Conservation (phyloP, 2,113 vertebrate genomes). For the Mus spicilegus region DNA sequence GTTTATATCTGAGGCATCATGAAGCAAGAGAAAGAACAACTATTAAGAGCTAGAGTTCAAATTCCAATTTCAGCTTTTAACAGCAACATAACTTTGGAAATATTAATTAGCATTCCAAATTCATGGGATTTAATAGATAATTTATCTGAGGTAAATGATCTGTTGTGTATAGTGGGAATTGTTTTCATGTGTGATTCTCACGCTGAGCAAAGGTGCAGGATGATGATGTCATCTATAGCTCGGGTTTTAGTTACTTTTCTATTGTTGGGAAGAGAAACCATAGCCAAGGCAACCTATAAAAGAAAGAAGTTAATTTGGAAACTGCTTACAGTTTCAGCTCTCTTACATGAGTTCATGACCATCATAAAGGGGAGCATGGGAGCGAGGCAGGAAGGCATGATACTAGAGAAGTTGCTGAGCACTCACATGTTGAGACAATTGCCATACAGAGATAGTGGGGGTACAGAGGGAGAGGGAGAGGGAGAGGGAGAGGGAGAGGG, state of each 20-base stretch:
- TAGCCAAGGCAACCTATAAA: not conserved
- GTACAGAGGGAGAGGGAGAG: not conserved
- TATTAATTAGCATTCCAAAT: slow-evolving; percentile 16
- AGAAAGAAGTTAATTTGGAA: not conserved
- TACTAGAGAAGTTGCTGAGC: not conserved
- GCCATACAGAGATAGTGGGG: not conserved
- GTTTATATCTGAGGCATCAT: not conserved
- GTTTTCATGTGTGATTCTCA: slow-evolving; percentile 36
- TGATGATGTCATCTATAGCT: not conserved
- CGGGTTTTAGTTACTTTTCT: too few relatives aligned
- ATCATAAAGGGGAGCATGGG: too few relatives aligned
- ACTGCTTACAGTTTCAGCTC: not conserved
- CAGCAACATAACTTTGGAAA: not conserved
- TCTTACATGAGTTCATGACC: too few relatives aligned
- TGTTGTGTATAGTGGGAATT: not conserved
- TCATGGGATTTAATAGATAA: not conserved
- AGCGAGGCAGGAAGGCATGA: too few relatives aligned
- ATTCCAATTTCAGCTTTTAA: not conserved
- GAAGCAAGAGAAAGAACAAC: not conserved
- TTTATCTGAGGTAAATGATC: not conserved
- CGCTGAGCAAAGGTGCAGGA: not conserved
- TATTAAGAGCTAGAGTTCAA: not conserved
- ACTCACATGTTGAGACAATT: not conserved
- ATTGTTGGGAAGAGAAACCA: not conserved
- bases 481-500: not conserved